These are phyloP conservation scores for Octodon degus DNA, from an alignment of 2,113 vertebrate genomes.

Conservation along the genomic window DNA sequence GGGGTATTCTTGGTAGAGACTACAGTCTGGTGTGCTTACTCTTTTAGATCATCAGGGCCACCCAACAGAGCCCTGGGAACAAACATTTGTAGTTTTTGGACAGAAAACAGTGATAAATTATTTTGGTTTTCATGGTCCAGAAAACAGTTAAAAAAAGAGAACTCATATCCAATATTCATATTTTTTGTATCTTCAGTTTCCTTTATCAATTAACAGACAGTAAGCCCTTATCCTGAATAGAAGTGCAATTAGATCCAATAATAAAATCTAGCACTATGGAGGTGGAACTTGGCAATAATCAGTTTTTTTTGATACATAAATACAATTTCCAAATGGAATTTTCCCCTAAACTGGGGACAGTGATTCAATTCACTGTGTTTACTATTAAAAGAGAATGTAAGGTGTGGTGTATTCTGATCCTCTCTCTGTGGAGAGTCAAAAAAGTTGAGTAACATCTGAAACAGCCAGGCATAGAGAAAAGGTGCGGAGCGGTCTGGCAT, in stretches of 20 bases:
- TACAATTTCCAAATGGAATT: constrained; percentile 85
- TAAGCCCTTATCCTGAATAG: constrained; percentile 76
- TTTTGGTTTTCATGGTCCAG: constrained; percentile 34
- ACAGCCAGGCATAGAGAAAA: not conserved
- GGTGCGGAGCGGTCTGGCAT: not conserved
- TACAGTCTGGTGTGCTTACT: not conserved
- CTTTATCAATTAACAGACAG: constrained; percentile 85
- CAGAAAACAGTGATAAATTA: not conserved
- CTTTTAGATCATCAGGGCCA: not conserved
- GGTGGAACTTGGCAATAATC: constrained; percentile 86
- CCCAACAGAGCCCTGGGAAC: not conserved
- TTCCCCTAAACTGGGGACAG: constrained; percentile 78
- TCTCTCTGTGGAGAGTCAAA: constrained; percentile 3
- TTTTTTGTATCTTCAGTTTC: constrained; percentile 81
- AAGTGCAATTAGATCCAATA: constrained; percentile 86
- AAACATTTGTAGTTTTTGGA: constrained; percentile 37
- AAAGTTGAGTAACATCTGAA: constrained; percentile 1
- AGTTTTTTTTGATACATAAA: constrained; percentile 85
- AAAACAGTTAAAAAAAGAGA: constrained; percentile 48
- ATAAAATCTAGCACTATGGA: constrained; percentile 85
- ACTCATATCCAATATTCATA: constrained; percentile 51
- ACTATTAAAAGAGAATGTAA: constrained; percentile 70
- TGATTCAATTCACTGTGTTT: constrained; percentile 77
- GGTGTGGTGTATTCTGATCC: constrained; percentile 59
- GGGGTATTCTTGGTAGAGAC: not conserved